Percentiles rank a stretch among this genome's conserved stretches.
phyloP scores from a whole-genome alignment of 2,888 invertebrate species.

The Deroplatys truncata region DNA sequence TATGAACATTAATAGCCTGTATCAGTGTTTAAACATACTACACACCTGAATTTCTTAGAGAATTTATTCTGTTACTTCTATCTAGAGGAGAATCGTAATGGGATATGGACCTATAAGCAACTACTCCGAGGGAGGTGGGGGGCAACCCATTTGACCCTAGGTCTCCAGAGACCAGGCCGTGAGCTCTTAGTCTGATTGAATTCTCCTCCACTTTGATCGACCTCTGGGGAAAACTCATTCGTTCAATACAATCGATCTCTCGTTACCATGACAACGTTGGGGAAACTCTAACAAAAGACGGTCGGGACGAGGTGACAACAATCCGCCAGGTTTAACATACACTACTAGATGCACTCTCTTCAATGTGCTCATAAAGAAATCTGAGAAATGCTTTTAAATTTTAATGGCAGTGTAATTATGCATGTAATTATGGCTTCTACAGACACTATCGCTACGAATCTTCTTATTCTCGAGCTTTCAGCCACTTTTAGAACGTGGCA shows the following conservation, averaged over 20 bases:
- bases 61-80: neutral
- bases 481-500: no score
- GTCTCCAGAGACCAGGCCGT: neutral
- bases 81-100: neutral
- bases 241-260: neutral
- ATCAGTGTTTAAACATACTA: no score
- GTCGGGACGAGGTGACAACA: neutral
- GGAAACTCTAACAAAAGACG: neutral
- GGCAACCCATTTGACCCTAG: neutral
- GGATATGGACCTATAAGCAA: neutral
- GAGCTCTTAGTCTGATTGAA: constrained; percentile 5
- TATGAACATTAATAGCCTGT: no score
- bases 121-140: neutral
- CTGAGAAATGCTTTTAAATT: no score
- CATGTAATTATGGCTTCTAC: no score
- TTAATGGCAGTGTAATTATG: no score
- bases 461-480: no score
- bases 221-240: neutral
- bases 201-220: neutral
- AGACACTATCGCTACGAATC: no score
- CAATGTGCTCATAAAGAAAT: neutral
- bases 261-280: neutral
- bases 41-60: neutral
- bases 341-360: neutral
- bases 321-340: neutral